Percentiles rank a stretch among this genome's conserved stretches.
These are phyloP conservation scores for Clarias platycephalus DNA, from an alignment of 2,797 vertebrate genomes.

Conservation along the genomic window DNA sequence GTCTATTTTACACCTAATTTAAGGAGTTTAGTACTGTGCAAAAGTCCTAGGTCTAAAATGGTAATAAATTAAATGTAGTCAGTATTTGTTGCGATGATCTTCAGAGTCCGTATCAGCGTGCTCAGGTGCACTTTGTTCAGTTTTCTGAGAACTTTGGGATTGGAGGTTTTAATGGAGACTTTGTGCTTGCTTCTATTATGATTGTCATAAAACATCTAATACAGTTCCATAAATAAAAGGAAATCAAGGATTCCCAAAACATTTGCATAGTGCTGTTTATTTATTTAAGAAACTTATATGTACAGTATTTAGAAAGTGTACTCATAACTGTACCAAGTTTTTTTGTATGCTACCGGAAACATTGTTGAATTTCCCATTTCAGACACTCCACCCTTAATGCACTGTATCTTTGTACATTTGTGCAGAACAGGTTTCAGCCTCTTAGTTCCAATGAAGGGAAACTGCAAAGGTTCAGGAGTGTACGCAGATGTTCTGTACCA, in stretches of 20 bases:
- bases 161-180: not conserved
- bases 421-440: not conserved
- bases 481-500: not conserved
- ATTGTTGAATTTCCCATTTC: not conserved
- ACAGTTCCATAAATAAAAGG: not conserved
- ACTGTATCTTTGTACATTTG: not conserved
- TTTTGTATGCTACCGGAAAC: not conserved
- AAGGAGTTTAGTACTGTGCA: not conserved
- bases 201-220: not conserved
- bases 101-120: not conserved
- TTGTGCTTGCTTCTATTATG: not conserved
- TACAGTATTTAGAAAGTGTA: too few species aligned
- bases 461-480: not conserved
- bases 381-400: not conserved
- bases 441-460: not conserved
- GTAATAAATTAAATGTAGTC: not conserved
- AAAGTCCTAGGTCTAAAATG: not conserved
- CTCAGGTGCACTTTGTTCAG: not conserved
- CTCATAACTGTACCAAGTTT: too few species aligned
- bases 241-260: not conserved
- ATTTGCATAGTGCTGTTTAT: not conserved
- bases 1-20: not conserved
- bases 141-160: not conserved
- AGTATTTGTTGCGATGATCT: not conserved
- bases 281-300: not conserved